Conservation (phyloP, 2,797 vertebrate genomes). For the Oryzias dopingdopingensis region DNA sequence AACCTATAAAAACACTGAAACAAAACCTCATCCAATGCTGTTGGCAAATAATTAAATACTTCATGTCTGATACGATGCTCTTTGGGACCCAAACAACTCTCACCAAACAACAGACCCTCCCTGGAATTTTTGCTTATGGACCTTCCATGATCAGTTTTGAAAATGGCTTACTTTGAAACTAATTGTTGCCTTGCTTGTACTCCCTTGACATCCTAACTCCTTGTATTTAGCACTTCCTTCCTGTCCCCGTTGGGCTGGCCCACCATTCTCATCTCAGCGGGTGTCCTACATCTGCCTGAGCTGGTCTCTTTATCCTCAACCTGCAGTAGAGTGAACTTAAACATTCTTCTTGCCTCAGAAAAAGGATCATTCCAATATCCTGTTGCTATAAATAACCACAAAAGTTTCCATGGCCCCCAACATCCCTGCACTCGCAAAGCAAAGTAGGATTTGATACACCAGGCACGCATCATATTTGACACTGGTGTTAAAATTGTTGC, state of each 20-base stretch:
- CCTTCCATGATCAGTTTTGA: neutral
- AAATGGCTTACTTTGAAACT: constrained; percentile 10
- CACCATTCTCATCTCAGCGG: constrained; percentile 51
- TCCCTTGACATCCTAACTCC: constrained; percentile 51
- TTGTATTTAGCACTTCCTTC: constrained; percentile 55
- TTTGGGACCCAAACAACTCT: neutral
- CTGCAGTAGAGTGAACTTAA: constrained; percentile 61
- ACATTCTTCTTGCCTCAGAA: constrained; percentile 74
- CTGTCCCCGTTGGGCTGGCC: constrained; percentile 47
- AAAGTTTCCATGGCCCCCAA: constrained; percentile 77
- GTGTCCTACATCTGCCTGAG: constrained; percentile 60
- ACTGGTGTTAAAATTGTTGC: too few species aligned
- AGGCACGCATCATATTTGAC: constrained; percentile 4
- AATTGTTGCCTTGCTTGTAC: constrained; percentile 45
- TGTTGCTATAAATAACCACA: constrained; percentile 74
- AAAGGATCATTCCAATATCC: constrained; percentile 58
- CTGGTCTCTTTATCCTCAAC: constrained; percentile 41
- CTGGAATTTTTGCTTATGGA: constrained; percentile 19
- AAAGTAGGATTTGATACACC: constrained; percentile 25
- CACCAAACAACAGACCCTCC: constrained; percentile 13
- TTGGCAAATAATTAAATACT: too few species aligned
- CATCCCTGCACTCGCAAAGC: constrained; percentile 33
- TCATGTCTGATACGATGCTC: neutral
- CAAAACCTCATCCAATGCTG: too few species aligned
- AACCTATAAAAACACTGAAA: neutral